These are phyloP conservation scores for Meganola albula DNA, from an alignment of 2,888 invertebrate species.

Conservation along the genomic window DNA sequence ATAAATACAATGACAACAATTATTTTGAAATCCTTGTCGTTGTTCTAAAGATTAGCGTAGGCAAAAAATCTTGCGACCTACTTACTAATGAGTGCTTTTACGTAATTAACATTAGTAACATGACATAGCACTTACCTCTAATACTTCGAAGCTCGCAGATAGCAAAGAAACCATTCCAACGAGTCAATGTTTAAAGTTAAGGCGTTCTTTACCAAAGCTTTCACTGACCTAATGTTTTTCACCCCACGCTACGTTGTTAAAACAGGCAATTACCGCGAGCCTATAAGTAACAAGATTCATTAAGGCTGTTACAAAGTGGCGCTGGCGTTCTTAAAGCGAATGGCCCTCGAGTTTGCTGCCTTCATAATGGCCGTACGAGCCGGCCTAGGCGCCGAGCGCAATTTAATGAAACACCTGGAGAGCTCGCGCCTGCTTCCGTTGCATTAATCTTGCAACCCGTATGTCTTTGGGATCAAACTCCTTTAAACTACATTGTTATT, in stretches of 20 bases:
- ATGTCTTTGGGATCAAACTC: slow-evolving; percentile 19
- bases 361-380: slow-evolving; percentile 72
- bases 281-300: slow-evolving; percentile 78
- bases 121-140: too few species aligned
- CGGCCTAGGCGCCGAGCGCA: slow-evolving; percentile 66
- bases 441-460: slow-evolving; percentile 65
- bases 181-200: too few species aligned
- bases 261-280: slow-evolving; percentile 73
- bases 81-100: too few species aligned
- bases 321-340: slow-evolving; percentile 75
- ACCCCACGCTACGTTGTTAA: slow-evolving; percentile 53
- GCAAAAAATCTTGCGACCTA: too few species aligned
- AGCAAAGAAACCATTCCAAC: too few species aligned
- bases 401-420: slow-evolving; percentile 78
- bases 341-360: slow-evolving; percentile 74
- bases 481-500: not conserved
- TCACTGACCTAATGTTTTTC: slow-evolving; percentile 55
- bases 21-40: too few species aligned
- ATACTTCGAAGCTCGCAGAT: too few species aligned
- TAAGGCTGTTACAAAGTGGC: slow-evolving; percentile 76
- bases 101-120: too few species aligned
- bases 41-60: too few species aligned
- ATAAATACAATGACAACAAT: too few species aligned
- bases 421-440: slow-evolving; percentile 68
- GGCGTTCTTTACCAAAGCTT: slow-evolving; percentile 39